Conservation (phyloP, 2,888 invertebrate genomes). For the Rhingia campestris region DNA sequence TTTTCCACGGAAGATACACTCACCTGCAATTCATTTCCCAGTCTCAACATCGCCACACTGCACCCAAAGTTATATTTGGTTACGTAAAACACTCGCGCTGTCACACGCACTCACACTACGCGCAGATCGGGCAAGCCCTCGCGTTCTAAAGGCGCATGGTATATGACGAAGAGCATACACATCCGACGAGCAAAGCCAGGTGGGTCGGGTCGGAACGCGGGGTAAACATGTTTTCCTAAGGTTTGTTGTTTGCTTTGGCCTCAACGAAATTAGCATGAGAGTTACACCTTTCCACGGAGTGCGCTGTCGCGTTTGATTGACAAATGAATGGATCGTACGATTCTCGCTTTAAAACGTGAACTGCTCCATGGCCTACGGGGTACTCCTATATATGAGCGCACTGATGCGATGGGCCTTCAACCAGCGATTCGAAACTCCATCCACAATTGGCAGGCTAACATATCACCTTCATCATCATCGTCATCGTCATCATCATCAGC, state of each 20-base stretch:
- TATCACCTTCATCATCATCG: constrained; percentile 62
- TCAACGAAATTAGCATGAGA: constrained; percentile 68
- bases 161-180: constrained; percentile 43
- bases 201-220: constrained; percentile 4
- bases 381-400: not conserved
- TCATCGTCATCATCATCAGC: constrained; percentile 58
- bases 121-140: constrained; percentile 39
- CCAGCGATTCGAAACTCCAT: constrained; percentile 23
- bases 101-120: constrained; percentile 39
- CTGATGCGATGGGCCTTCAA: not conserved
- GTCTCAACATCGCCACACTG: constrained; percentile 40
- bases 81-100: constrained; percentile 7
- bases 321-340: constrained; percentile 70
- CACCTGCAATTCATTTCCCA: constrained; percentile 54
- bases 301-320: constrained; percentile 70
- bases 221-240: constrained; percentile 63
- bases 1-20: constrained; percentile 48
- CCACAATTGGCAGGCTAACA: constrained; percentile 65
- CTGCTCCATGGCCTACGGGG: not conserved
- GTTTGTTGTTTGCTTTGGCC: constrained; percentile 63
- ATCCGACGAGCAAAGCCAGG: not conserved
- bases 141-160: too few species aligned
- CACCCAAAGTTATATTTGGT: constrained; percentile 64
- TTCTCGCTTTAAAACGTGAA: constrained; percentile 30
- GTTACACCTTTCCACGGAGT: constrained; percentile 69